Evolutionary conservation across 2,797 vertebrate genomes (phyloP).

Genomic region (Halcyon leucocephala): DNA sequence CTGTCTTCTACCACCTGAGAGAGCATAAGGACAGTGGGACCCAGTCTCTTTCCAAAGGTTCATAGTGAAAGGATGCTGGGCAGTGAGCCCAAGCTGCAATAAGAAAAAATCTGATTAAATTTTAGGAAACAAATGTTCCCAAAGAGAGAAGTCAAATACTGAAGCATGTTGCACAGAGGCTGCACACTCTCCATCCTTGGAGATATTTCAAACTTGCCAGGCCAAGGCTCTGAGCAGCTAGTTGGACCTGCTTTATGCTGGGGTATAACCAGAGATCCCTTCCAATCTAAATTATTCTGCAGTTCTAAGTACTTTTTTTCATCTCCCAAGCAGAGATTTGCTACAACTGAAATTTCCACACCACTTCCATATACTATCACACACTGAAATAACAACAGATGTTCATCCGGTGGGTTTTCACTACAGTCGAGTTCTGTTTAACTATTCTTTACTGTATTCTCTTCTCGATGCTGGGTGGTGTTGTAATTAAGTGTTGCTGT

Average conservation of each 20-base stretch:
- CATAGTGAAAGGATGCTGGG: background rate
- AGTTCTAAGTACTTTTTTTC: background rate
- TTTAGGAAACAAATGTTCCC: background rate
- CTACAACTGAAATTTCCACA: background rate
- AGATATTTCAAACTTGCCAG: background rate
- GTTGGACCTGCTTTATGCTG: background rate
- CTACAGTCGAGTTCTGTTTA: background rate
- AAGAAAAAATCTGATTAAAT: background rate
- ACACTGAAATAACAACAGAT: background rate
- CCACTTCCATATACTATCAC: background rate
- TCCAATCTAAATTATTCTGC: background rate
- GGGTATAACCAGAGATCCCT: background rate
- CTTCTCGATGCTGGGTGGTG: background rate
- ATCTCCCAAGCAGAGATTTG: background rate
- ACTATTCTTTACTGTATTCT: background rate
- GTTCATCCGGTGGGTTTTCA: background rate
- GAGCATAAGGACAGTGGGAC: background rate
- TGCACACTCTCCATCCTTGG: background rate
- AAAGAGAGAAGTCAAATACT: background rate
- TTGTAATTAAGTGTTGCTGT: background rate
- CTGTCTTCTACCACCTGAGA: background rate
- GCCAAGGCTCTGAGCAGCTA: background rate
- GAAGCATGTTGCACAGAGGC: background rate
- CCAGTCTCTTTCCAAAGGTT: background rate
- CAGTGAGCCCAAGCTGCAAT: background rate